Conservation (phyloP, 2,888 invertebrate genomes). For the Anarsia innoxiella region DNA sequence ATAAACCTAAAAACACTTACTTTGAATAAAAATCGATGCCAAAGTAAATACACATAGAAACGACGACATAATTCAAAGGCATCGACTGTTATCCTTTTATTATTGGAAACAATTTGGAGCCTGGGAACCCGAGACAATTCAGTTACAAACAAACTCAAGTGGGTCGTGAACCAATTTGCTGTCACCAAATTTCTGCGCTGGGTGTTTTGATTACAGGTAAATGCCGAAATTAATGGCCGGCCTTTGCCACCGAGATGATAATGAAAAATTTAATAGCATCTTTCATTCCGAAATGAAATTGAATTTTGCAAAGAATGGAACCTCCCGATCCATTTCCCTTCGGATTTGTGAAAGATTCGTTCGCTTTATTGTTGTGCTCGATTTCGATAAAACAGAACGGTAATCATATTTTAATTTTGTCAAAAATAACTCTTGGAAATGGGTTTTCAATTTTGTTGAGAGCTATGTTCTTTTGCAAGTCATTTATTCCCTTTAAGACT, state of each 20-base stretch:
- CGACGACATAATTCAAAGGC: slow-evolving; percentile 3
- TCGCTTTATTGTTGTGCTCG: too few species aligned
- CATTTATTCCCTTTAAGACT: too few species aligned
- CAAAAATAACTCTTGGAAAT: too few species aligned
- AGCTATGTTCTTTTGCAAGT: too few species aligned
- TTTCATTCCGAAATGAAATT: slow-evolving; percentile 43
- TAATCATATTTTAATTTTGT: too few species aligned
- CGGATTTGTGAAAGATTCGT: too few species aligned
- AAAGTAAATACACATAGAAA: slow-evolving; percentile 47
- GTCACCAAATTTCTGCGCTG: slow-evolving; percentile 30
- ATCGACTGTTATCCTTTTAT: slow-evolving; percentile 15
- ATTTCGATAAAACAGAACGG: too few species aligned
- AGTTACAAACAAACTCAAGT: slow-evolving; percentile 45
- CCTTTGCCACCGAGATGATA: slow-evolving; percentile 36
- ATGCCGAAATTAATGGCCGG: slow-evolving; percentile 50
- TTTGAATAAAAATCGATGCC: slow-evolving; percentile 45
- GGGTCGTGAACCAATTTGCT: slow-evolving; percentile 43
- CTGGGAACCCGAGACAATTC: slow-evolving; percentile 27
- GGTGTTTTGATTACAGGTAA: slow-evolving; percentile 48
- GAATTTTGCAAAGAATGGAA: slow-evolving; percentile 42
- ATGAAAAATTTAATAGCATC: slow-evolving; percentile 57
- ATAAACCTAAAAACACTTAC: slow-evolving; percentile 47
- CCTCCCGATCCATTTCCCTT: slow-evolving; percentile 32
- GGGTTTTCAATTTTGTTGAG: too few species aligned
- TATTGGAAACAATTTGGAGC: slow-evolving; percentile 21